phyloP scores from a whole-genome alignment of 2,888 invertebrate genomes.

The Marronus borbonicus region DNA sequence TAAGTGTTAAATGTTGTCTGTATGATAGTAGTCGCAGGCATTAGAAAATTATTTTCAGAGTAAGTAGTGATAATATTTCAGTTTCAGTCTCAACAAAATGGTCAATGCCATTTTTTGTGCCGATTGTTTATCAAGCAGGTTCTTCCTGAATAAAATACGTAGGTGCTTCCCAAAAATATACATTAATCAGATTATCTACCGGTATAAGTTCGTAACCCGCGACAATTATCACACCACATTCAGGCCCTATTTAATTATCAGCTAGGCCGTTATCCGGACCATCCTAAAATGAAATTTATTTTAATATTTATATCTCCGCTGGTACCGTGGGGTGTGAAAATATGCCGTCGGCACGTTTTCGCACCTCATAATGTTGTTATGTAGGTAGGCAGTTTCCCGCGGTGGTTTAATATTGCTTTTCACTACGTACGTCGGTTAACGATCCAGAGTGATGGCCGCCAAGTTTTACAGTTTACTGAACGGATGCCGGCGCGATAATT shows the following conservation, averaged over 20 bases:
- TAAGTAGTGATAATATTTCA: too few species aligned
- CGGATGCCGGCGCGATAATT: conserved; percentile 27
- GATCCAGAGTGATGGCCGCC: conserved; percentile 29
- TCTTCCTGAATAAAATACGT: too few species aligned
- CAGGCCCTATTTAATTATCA: conserved; percentile 1
- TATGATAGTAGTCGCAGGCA: too few species aligned
- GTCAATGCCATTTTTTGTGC: too few species aligned
- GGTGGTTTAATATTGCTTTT: conserved; percentile 33
- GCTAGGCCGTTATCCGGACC: neutral
- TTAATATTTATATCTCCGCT: conserved; percentile 16
- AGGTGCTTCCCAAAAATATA: neutral
- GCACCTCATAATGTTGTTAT: conserved; percentile 32
- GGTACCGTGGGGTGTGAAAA: neutral
- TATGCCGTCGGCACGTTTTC: conserved; percentile 18
- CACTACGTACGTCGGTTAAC: conserved; percentile 26
- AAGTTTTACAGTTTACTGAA: conserved; percentile 37
- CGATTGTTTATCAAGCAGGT: too few species aligned
- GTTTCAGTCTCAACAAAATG: too few species aligned
- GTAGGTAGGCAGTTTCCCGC: conserved; percentile 39
- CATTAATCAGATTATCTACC: neutral
- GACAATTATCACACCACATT: conserved; percentile 1
- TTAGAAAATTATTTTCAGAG: too few species aligned
- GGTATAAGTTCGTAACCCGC: neutral
- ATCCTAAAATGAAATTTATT: conserved; percentile 6
- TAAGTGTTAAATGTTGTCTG: too few species aligned